Base-by-base conservation (phyloP, 1,140 invertebrate species). In the Adoxophyes honmai region DNA sequence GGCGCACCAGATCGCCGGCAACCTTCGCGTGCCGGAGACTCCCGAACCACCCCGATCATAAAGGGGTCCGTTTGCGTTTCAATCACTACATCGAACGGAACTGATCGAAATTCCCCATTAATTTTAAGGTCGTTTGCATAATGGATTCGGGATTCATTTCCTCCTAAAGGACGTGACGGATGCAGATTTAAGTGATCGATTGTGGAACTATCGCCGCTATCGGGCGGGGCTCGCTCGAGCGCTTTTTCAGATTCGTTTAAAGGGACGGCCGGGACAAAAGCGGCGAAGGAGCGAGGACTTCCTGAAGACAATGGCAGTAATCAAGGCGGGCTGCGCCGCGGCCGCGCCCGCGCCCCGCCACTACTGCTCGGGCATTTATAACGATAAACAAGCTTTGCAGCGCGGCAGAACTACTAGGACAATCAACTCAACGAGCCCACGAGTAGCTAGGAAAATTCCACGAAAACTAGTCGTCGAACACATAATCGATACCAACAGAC, bases 261-360 rank as follows among this genome's bases (percentile, higher is more conserved):
- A 70, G 68, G 60, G 68, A 62, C 62, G 61, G 53, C 57, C 59
- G 57, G 59, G 64, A 81, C 78, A 78, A 78, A 71, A 68, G 70
- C 64, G 53, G 57, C 68, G 57, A 69, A 73, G 68, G 52, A 61
- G 66, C 73, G 68, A 68, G 68, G 73, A 73, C 74, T 72, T 74
- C 62, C 62, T 73, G 60, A 76, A 81, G 75, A 81, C 78, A 81
- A 81, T 77, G 57, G 68, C 56, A 62, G 75, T 74, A 78, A 81
- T 81, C 75, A 78, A 38, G 48, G 57, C 55, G 55, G 15, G 34
- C 55, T 16, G 39, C 52, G 34, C 52, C 38, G 56, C 33, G 33
- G 52, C 15, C 52, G 51, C 33, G 38, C 48, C 18, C 48, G 36
- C 33, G 33, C 61, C 48, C 54, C 59, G 48, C 18, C 44, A 59